These are phyloP conservation scores for Eupithecia insigniata DNA, from an alignment of 2,888 invertebrate species.

Conservation along the genomic window DNA sequence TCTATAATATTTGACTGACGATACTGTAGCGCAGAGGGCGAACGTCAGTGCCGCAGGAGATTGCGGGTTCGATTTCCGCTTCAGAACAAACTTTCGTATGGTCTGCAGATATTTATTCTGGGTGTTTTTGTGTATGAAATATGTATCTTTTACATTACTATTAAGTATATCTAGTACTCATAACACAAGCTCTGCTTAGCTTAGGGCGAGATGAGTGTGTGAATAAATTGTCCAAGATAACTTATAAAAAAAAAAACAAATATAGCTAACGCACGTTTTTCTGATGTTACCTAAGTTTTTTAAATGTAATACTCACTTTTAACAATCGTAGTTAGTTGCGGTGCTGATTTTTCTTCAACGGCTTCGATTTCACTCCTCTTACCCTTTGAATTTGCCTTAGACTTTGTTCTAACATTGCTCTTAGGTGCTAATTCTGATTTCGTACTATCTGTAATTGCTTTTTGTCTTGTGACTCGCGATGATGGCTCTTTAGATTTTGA, in stretches of 20 bases:
- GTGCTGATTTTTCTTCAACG: constrained; percentile 46
- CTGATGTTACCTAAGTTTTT: background rate
- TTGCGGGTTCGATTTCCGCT: background rate
- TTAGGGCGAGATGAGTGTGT: background rate
- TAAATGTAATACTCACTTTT: constrained; percentile 53
- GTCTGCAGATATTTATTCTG: no score
- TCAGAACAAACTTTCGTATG: background rate
- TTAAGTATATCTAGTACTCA: no score
- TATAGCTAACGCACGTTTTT: background rate
- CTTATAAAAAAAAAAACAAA: background rate
- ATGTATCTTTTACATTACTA: no score
- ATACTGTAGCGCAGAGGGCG: background rate
- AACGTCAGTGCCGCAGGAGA: background rate
- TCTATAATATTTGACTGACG: background rate
- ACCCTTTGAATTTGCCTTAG: constrained; percentile 45
- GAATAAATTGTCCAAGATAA: background rate
- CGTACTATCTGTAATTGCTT: constrained; percentile 20
- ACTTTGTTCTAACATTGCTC: constrained; percentile 50
- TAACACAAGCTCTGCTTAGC: no score
- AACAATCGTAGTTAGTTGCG: constrained; percentile 30
- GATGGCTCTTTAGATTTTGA: constrained; percentile 20
- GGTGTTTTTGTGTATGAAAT: no score
- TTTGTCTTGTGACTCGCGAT: constrained; percentile 23
- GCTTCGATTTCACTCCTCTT: constrained; percentile 53
- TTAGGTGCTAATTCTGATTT: constrained; percentile 30